Evolutionary conservation across 2,797 vertebrate species (phyloP).

Genomic region (Halcyon smyrnensis): DNA sequence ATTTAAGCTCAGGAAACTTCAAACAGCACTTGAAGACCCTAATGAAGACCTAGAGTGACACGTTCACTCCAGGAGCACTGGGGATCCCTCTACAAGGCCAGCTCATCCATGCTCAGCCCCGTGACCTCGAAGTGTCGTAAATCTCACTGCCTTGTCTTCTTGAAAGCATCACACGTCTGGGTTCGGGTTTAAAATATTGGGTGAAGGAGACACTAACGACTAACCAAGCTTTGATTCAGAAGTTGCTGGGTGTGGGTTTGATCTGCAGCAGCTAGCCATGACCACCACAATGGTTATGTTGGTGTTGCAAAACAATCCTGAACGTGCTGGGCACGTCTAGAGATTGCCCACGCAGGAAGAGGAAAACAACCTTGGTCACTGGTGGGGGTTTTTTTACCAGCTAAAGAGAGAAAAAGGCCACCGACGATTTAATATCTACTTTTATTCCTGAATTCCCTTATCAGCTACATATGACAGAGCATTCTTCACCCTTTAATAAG

Average conservation of each 20-base stretch:
- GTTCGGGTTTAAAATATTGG: background rate
- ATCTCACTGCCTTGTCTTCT: background rate
- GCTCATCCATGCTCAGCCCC: background rate
- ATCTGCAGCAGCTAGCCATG: background rate
- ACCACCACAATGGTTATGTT: background rate
- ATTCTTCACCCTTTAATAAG: constrained; percentile 42
- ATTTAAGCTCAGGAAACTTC: background rate
- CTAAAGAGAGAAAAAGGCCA: background rate
- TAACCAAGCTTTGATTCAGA: background rate
- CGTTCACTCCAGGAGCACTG: background rate
- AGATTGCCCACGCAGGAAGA: fast-evolving
- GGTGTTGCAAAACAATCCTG: background rate
- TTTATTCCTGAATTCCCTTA: background rate
- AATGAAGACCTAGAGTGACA: background rate
- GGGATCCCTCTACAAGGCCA: background rate
- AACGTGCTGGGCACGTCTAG: background rate
- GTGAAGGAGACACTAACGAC: background rate
- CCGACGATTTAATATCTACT: background rate
- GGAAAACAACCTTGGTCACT: background rate
- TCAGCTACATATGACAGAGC: background rate
- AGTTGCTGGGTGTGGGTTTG: background rate
- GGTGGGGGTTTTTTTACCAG: background rate
- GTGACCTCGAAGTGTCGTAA: fast-evolving
- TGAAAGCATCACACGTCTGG: background rate
- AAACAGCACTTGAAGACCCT: background rate